phyloP scores from a whole-genome alignment of 2,113 vertebrate genomes.

The Uropsilus gracilis region DNA sequence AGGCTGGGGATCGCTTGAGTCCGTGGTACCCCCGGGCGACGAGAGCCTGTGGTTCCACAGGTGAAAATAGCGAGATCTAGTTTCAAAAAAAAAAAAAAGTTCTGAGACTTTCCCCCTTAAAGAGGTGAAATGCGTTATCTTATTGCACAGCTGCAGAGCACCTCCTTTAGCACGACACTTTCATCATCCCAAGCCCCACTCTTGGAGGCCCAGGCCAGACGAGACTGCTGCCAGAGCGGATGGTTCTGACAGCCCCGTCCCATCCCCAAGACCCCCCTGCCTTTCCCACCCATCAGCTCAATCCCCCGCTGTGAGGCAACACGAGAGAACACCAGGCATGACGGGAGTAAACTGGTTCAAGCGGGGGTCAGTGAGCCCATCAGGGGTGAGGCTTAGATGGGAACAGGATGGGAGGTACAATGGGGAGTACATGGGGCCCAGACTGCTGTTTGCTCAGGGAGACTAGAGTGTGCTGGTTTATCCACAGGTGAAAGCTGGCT shows the following conservation, averaged over 20 bases:
- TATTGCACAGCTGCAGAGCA: background rate
- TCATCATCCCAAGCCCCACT: background rate
- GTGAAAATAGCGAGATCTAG: too few species aligned
- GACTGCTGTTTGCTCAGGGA: background rate
- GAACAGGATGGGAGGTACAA: too few species aligned
- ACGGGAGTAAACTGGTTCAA: too few species aligned
- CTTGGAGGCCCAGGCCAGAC: background rate
- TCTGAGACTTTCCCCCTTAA: background rate
- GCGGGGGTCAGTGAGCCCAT: too few species aligned
- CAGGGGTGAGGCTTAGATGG: background rate
- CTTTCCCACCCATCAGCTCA: background rate
- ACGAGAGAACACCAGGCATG: fast-evolving
- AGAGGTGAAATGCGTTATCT: background rate
- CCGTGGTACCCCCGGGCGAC: too few species aligned
- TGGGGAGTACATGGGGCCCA: background rate
- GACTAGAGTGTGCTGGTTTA: background rate
- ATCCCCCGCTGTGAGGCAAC: background rate
- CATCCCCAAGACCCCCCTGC: background rate
- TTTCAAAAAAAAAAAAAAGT: too few species aligned
- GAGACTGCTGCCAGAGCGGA: background rate
- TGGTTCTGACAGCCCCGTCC: background rate
- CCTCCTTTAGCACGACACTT: background rate
- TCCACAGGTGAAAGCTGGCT: slow-evolving; percentile 95
- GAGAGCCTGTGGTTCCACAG: too few species aligned
- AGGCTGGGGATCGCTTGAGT: too few species aligned